Evolutionary conservation across 2,113 vertebrate genomes (phyloP).

Genomic region (Riparia riparia): DNA sequence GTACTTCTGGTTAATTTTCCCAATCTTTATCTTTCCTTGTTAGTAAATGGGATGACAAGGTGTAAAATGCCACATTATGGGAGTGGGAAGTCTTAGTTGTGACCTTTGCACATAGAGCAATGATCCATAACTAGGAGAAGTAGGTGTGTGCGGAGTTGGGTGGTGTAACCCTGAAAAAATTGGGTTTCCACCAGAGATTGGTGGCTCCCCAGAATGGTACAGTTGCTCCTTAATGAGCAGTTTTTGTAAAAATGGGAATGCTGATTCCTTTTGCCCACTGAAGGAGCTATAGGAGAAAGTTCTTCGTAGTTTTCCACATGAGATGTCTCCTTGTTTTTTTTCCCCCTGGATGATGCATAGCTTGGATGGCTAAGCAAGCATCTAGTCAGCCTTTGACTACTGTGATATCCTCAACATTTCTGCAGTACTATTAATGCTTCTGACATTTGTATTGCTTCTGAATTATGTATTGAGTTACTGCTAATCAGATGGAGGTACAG

Average conservation of each 20-base stretch:
- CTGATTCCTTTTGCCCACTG: neutral
- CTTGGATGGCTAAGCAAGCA: neutral
- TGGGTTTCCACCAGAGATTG: neutral
- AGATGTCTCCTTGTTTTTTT: neutral
- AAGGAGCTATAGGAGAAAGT: neutral
- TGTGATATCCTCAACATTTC: neutral
- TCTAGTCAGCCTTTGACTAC: neutral
- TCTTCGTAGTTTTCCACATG: neutral
- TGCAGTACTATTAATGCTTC: neutral
- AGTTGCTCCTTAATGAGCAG: neutral
- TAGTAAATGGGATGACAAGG: neutral
- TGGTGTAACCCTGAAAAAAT: neutral
- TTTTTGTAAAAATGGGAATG: neutral
- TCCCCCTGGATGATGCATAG: fast-evolving
- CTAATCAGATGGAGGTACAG: neutral
- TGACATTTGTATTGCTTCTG: neutral
- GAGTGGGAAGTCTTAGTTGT: neutral
- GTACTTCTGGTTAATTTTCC: neutral
- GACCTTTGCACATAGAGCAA: fast-evolving
- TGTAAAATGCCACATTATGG: neutral
- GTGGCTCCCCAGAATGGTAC: neutral
- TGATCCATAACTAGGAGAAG: neutral
- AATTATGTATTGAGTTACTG: neutral
- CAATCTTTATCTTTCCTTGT: neutral
- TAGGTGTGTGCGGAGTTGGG: neutral